Base-by-base conservation (phyloP, 1,140 invertebrate species). In the Lanistes nyassanus region DNA sequence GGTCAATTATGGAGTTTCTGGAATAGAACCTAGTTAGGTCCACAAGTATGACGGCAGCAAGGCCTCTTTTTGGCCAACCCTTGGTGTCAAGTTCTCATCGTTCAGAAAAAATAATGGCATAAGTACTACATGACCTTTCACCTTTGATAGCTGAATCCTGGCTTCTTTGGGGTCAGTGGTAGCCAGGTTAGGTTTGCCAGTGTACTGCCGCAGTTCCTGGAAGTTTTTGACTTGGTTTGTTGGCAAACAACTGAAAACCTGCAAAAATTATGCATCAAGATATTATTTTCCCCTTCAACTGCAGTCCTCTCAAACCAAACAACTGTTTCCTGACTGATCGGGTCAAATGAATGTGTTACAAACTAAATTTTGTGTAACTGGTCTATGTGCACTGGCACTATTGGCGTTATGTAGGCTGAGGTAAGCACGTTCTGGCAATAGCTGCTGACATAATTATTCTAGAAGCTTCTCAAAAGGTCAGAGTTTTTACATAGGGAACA, bases 181-280 rank as follows among this genome's bases (percentile, higher is more conserved):
- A 85, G 92, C 93, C 7, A 97, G 83, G 9, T 91, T 91, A 78
- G 87, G 91, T 78, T 91, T 91, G 76, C 93, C 91, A 85, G 94
- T 92, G 86, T 94, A 95, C 31, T 92, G 91, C 83, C 92, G 93
- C 47, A 98, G 88, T 78, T 93, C 91, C 0, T 91, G 88, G 88
- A 97, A 97, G 31, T 91, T 93, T 64, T 92, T 91, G 0, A 95
- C 94, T 72, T 92, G 89, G 88, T 98, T 93, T 0, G 93, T 94
- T 2, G 96, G 96, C 81, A 98, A 92, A 81, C 94, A 95, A 80
- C 93, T 93, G 85, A 97, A 97, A 7, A 94, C 91, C 92, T 92
- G 81, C 0, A 34, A 79, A 74, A 72, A 37, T 47, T 47, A 53
- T 53, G 51, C 51, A 53, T 13, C 13, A 53, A 53, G 13, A 23